These are phyloP conservation scores for Achlya flavicornis DNA, from an alignment of 2,888 invertebrate genomes.

Conservation along the genomic window DNA sequence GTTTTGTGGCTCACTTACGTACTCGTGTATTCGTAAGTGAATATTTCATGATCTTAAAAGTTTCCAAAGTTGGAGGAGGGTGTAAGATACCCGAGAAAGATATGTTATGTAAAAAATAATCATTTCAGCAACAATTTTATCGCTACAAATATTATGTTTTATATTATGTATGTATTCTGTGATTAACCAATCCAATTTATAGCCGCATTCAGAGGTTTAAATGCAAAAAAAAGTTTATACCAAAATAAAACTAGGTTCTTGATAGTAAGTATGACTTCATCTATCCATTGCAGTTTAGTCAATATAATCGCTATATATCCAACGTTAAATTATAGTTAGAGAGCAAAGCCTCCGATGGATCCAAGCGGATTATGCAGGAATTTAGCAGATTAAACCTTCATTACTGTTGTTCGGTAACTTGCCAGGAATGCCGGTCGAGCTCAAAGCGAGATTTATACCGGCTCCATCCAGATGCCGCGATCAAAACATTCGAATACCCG, in stretches of 20 bases:
- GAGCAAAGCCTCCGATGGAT: slow-evolving; percentile 49
- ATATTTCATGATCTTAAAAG: slow-evolving; percentile 3
- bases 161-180: neutral
- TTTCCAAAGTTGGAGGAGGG: neutral
- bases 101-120: neutral
- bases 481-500: slow-evolving; percentile 58
- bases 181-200: neutral
- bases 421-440: slow-evolving; percentile 61
- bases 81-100: neutral
- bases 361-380: slow-evolving; percentile 63
- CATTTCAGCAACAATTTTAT: too few relatives aligned
- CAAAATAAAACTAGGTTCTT: neutral
- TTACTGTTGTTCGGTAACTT: slow-evolving; percentile 73
- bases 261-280: neutral
- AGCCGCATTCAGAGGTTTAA: neutral
- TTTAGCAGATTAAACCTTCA: slow-evolving; percentile 72
- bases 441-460: slow-evolving; percentile 69
- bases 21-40: neutral
- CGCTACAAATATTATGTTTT: too few relatives aligned
- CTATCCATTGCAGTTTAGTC: neutral
- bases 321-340: slow-evolving; percentile 44
- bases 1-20: neutral
- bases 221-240: neutral
- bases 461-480: slow-evolving; percentile 52
- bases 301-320: slow-evolving; percentile 27